Conservation (phyloP, 1,140 invertebrate genomes). For the Monochamus saltuarius region DNA sequence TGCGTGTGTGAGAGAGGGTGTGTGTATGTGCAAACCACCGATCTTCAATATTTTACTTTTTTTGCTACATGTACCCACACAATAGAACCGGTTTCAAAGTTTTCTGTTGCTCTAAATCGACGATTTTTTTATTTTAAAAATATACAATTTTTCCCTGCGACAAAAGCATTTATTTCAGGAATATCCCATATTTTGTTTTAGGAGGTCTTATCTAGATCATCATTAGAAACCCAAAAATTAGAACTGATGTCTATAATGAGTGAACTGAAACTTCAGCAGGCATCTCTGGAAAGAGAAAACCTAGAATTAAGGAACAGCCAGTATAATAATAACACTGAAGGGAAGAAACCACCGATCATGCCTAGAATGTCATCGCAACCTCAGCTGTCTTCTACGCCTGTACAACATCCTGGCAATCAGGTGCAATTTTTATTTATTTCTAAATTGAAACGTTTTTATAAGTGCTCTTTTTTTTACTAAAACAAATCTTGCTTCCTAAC, state of each 20-base stretch:
- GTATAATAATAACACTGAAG: conserved; percentile 41
- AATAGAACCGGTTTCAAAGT: too few relatives aligned
- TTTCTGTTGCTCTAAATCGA: too few relatives aligned
- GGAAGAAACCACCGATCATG: conserved; percentile 54
- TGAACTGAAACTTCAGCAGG: conserved; percentile 81
- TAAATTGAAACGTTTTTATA: too few relatives aligned
- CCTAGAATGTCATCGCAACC: conserved; percentile 50
- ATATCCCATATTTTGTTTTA: conserved; percentile 50
- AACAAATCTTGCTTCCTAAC: too few relatives aligned
- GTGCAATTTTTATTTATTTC: conserved; percentile 26
- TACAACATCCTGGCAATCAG: conserved; percentile 47
- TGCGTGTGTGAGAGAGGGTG: too few relatives aligned
- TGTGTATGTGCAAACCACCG: too few relatives aligned
- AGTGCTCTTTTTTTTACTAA: too few relatives aligned
- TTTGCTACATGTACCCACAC: too few relatives aligned
- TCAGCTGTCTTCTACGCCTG: conserved; percentile 46
- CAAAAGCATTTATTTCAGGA: too few relatives aligned
- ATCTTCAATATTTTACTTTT: too few relatives aligned
- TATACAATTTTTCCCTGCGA: too few relatives aligned
- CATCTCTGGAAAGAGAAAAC: conserved; percentile 82
- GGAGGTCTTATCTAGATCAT: conserved; percentile 84
- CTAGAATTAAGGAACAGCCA: conserved; percentile 62
- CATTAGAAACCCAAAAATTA: conserved; percentile 89
- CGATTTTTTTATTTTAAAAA: too few relatives aligned
- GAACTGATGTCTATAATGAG: conserved; percentile 89